Evolutionary conservation across 2,797 vertebrate species (phyloP), one percentile per base, ranked within the genome.

Genomic region (Craterocephalus amniculus): DNA sequence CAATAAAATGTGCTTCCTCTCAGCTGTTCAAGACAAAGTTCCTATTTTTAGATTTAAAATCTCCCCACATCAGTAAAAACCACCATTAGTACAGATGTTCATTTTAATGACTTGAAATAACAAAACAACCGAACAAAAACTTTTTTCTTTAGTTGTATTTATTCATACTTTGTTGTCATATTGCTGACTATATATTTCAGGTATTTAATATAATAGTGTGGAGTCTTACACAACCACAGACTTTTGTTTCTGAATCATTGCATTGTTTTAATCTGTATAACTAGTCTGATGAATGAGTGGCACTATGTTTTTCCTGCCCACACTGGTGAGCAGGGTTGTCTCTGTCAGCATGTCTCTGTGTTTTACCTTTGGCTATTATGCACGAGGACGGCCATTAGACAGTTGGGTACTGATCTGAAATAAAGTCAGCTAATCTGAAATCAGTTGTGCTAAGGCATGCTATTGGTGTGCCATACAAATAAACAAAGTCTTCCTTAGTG

Each of bases 31-130:
- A 57, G n/a, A 57, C 14, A 73, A n/a, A 55, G 43, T 35, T 34
- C 11, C 35, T 69, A 8, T 57, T 59, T 40, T 72, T 0, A 34
- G 68, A 79, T 79, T 52, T 34, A 61, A 61, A 57, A 78, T 71
- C 51, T 60, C 56, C 62, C 32, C 49, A 26, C 58, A 31, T 59
- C 31, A 59, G 18, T 62, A 70, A 72, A 79, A 77, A 38, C 54
- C 60, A 74, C 73, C 3, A 61, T 58, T 43, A 58, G 43, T 26
- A 31, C 31, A 49, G 4, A 38, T 16, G 38, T 74, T 58, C 4
- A 20, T 38, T 57, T 66, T 67, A 54, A 9, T 58, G 32, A 45
- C 54, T 32, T 1, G 20, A n/a, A 18, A 18, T 43, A 43, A 16
- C 14, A 1, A 43, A 43, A n/a, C 43, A 29, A 29, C 29, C 29